Base-by-base conservation (phyloP, 2,888 invertebrate species). In the Formica aserva region DNA sequence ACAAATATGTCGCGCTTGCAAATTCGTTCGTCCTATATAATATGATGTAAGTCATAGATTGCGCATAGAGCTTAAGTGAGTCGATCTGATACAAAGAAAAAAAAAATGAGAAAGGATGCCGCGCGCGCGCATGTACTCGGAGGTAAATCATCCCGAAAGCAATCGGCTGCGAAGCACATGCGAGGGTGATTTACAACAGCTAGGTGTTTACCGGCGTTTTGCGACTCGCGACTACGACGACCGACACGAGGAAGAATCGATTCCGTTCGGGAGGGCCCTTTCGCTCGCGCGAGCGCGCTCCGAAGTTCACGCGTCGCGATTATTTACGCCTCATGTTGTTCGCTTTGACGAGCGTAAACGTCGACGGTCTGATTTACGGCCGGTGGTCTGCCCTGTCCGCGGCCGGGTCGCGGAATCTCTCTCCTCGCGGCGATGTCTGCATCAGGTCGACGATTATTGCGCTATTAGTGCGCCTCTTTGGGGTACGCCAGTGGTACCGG, bases 261-360 rank as follows among this genome's bases (percentile, higher is more conserved):
- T 89, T 88, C 83, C 81, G 84, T 52, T 60, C 22, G 48, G 45
- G 57, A 35, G 62, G 35, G 52, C 41, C 45, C n/a, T 35, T 38
- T 45, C n/a, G 60, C 18, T 82, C 78, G 45, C 60, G 69, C 15
- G 41, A 84, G 60, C 18, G 32, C 83, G 66, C 76, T 84, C 67
- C 60, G 77, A 85, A 88, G 85, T 85, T 86, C 71, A 86, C 88
- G 86, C 88, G 86, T 85, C 87, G 78, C 76, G 88, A 92, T 94
- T 94, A 94, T 94, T 94, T 94, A 94, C 92, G 94, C 88, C 91
- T 91, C 92, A 91, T 92, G 92, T 93, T 92, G 93, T 93, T 91
- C 93, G 89, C 85, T 92, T 92, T 94, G 93, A 94, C 93, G 94
- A 91, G 88, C 91, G 92, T 94, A 94, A 94, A 94, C 85, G 94